Evolutionary conservation across 2,113 vertebrate genomes (phyloP), one percentile per base, ranked within the genome.

Genomic region (Octodon degus): DNA sequence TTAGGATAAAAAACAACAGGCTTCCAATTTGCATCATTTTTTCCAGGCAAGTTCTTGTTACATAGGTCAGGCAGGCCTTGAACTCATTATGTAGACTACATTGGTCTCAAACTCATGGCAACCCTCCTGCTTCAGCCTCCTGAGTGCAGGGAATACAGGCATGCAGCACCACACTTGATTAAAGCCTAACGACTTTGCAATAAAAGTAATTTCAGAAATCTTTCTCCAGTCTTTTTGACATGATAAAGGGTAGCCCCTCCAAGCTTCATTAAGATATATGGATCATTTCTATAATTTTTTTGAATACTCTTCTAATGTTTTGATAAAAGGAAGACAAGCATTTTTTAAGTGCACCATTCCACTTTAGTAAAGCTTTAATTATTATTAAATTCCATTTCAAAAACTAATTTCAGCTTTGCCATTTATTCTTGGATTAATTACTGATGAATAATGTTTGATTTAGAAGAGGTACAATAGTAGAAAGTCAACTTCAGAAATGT

Each of bases 341-440:
- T 62, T 50, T 85, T 90, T 92, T 79, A 90, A 84, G 1, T 32
- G 40, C 14, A 0, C 1, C 6, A 58, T 92, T 92, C 10, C 17
- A 43, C 32, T 65, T 86, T 10, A 16, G 3, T 43, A 58, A 25
- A 76, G 2, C 4, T 85, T 32, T 87, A 63, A 62, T 82, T 7
- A 50, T 40, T 55, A 60, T 40, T 70, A 76, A 3, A 2, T n/a
- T 81, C 34, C 84, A 72, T 47, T 12, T 62, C 43, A 60, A 60
- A 95, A 93, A 5, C 25, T 47, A 5, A 87, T 96, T 95, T 67
- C 32, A 81, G 34, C 8, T 4, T 58, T 74, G 11, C 7, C 12
- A 58, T 70, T 91, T 91, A 58, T 91, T 81, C 67, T 95, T 85
- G 14, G 27, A 34, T 92, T 91, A 81, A 94, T 85, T 92, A 84